Base-by-base conservation (phyloP, 2,113 vertebrate species). In the Festucalex cinctus region DNA sequence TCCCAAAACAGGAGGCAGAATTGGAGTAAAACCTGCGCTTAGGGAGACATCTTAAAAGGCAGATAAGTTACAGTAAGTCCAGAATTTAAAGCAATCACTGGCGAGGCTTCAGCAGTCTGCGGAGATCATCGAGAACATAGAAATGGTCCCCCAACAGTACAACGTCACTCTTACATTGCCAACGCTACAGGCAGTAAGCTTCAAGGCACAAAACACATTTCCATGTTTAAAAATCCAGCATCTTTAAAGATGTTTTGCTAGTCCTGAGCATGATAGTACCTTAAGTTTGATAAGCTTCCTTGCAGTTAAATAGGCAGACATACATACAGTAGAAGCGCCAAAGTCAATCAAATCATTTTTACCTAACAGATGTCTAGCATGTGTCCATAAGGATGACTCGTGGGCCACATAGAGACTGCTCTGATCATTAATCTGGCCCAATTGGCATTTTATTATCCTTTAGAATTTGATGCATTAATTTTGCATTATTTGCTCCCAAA, bases 31-130 rank as follows among this genome's bases (percentile, higher is more conserved):
- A 51, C 28, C 44, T 28, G 12, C 59, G 68, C 37, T 4, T 10
- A 61, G 46, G 70, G 74, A 69, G 60, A 66, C 51, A 36, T 63
- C 68, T 32, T 16, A 60, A 58, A 65, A 22, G 22, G 70, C 28
- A 37, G n/a, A 46, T 78, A 70, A 65, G 74, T 83, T 68, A 79
- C 77, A 80, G 66, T 49, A 62, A 69, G 22, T 37, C 53, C 46
- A 24, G 26, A 26, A 35, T 35, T 65, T 3, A 65, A 51, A 36
- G 22, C 10, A 24, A 65, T 36, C 63, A n/a, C 37, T 35, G n/a
- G 32, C 48, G 14, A 49, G 9, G n/a, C 16, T 48, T 17, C 19
- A 3, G 46, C 19, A 48, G 46, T n/a, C 19, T 48, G 46, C 19
- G 2, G 6, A 46, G 17, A 20, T 46, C 5, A 22, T 10, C 16